phyloP scores from a whole-genome alignment of 2,797 vertebrate species.

The Lepilemur ruficaudatus region DNA sequence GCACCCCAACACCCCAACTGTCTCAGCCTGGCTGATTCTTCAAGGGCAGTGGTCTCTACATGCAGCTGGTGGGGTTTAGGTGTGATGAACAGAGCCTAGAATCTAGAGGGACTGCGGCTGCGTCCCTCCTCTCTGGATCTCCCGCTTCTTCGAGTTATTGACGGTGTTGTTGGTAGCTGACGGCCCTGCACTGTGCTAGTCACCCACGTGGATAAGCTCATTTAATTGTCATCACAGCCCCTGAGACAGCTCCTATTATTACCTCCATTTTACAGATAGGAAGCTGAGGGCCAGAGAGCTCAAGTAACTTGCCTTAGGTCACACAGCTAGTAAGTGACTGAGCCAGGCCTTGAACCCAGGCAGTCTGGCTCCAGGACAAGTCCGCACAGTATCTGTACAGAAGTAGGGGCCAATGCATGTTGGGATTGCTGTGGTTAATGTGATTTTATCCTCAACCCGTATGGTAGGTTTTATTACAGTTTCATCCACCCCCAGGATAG shows the following conservation, averaged over 20 bases:
- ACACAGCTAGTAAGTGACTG: not conserved
- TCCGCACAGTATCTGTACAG: not conserved
- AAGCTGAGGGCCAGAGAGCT: not conserved
- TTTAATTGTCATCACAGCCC: not conserved
- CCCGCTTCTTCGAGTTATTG: not conserved
- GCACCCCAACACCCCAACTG: not conserved
- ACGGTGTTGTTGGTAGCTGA: fast-evolving
- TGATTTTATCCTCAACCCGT: fast-evolving
- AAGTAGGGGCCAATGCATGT: fast-evolving
- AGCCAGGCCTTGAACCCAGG: not conserved
- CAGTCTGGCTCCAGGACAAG: not conserved
- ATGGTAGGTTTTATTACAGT: not conserved
- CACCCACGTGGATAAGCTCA: not conserved
- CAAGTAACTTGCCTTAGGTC: not conserved
- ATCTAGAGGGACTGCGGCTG: not conserved
- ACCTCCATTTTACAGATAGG: not conserved
- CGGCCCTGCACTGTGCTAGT: not conserved
- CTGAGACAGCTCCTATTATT: fast-evolving
- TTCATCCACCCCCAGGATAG: not conserved
- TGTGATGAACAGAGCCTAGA: not conserved
- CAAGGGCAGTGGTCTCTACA: fast-evolving
- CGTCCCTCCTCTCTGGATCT: not conserved
- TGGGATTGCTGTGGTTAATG: fast-evolving
- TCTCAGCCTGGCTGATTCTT: not conserved
- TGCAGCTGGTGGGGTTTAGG: not conserved